Evolutionary conservation across 2,888 invertebrate species (phyloP).

Genomic region (Diarsia mendica): DNA sequence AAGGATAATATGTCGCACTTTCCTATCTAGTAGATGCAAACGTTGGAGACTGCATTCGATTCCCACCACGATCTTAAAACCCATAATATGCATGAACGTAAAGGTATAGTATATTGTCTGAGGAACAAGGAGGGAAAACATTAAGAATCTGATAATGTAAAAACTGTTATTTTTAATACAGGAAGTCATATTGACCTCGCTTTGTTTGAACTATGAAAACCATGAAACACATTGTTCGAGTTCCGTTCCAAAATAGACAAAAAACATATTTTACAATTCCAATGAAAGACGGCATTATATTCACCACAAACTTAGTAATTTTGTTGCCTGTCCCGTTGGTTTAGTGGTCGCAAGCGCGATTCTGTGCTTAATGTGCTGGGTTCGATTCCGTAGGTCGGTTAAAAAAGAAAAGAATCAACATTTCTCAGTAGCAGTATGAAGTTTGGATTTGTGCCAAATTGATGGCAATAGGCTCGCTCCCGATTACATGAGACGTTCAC

Average conservation of each 20-base stretch:
- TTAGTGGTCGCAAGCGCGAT: too few relatives aligned
- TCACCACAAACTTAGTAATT: background rate
- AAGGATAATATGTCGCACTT: background rate
- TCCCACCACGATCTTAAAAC: background rate
- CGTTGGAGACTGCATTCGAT: background rate
- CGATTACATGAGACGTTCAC: too few relatives aligned
- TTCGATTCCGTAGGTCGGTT: too few relatives aligned
- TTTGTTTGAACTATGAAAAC: slow-evolving; percentile 27
- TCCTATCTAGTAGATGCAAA: background rate
- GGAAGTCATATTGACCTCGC: slow-evolving; percentile 32
- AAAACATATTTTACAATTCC: slow-evolving; percentile 9
- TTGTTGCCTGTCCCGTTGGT: too few relatives aligned
- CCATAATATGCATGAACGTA: background rate
- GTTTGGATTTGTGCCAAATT: too few relatives aligned
- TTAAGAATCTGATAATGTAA: slow-evolving; percentile 29
- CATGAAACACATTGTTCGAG: slow-evolving; percentile 15
- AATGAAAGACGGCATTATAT: background rate
- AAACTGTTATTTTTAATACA: slow-evolving; percentile 2
- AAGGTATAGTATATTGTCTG: background rate
- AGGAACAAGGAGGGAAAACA: slow-evolving; percentile 10
- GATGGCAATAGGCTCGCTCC: too few relatives aligned
- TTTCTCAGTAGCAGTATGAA: too few relatives aligned
- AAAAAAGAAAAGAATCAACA: too few relatives aligned
- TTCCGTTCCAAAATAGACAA: slow-evolving; percentile 7
- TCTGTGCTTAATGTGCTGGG: too few relatives aligned